A percentile compares a stretch with the other conserved stretches of the same genome.
phyloP scores from a whole-genome alignment of 2,113 vertebrate genomes.

The Tympanuchus pallidicinctus region DNA sequence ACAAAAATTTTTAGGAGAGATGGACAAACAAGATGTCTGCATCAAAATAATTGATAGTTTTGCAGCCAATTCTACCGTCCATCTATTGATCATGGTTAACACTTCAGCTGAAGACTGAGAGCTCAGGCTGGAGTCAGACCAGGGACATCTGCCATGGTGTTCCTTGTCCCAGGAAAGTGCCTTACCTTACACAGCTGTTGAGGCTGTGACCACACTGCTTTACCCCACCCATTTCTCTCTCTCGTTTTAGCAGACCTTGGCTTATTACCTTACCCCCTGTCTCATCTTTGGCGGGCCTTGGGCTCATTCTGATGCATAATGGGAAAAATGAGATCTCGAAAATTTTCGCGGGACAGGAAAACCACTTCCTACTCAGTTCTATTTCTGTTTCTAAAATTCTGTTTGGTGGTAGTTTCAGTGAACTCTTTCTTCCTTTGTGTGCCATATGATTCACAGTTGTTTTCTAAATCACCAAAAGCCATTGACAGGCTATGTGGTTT shows the following conservation, averaged over 20 bases:
- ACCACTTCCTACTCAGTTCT: slow-evolving; percentile 70
- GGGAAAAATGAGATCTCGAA: slow-evolving; percentile 39
- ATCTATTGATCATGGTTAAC: not conserved
- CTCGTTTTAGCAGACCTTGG: not conserved
- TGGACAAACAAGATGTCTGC: not conserved
- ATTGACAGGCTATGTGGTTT: slow-evolving; percentile 64
- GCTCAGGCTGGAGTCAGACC: not conserved
- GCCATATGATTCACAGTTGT: slow-evolving; percentile 66
- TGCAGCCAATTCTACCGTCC: not conserved
- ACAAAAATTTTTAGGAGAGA: not conserved
- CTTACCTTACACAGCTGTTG: not conserved
- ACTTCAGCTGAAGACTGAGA: not conserved
- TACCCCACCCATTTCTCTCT: not conserved
- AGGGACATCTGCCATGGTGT: not conserved
- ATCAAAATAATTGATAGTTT: not conserved
- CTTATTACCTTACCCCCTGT: not conserved
- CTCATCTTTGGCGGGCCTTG: not conserved
- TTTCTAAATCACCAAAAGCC: slow-evolving; percentile 69
- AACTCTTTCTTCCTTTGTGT: slow-evolving; percentile 71
- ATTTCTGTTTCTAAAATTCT: slow-evolving; percentile 64
- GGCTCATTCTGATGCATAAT: not conserved
- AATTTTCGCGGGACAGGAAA: slow-evolving; percentile 65
- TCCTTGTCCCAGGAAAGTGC: not conserved
- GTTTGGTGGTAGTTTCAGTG: slow-evolving; percentile 54
- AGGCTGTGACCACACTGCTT: fast-evolving